These are phyloP conservation scores for Smutsia temminckii DNA, from an alignment of 2,797 vertebrate genomes.

Conservation along the genomic window DNA sequence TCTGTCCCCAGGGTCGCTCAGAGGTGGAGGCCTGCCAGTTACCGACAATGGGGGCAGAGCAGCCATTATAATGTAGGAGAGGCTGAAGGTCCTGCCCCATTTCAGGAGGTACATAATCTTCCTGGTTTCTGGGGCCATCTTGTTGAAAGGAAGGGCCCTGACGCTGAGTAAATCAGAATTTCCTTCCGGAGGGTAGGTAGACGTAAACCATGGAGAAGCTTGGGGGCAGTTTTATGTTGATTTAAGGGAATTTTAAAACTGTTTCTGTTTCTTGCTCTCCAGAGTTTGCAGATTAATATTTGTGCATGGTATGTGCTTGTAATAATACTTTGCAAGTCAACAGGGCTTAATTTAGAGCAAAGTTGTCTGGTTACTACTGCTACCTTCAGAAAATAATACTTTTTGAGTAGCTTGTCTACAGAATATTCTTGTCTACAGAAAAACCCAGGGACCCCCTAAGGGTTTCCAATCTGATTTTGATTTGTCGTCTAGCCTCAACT, in stretches of 20 bases:
- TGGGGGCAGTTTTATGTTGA: background rate
- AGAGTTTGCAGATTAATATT: background rate
- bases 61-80: background rate
- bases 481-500: background rate
- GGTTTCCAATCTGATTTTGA: background rate
- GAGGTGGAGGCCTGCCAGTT: background rate
- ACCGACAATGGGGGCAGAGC: rapidly evolving
- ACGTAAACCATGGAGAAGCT: background rate
- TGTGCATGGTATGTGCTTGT: background rate
- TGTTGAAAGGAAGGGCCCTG: background rate
- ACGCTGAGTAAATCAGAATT: background rate
- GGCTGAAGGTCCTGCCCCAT: background rate
- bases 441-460: background rate
- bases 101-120: background rate
- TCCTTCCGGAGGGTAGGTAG: background rate
- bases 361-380: background rate
- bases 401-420: background rate
- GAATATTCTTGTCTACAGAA: background rate
- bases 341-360: background rate
- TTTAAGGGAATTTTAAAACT: background rate
- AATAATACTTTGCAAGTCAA: background rate
- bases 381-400: background rate
- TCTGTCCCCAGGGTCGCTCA: background rate
- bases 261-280: background rate
- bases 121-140: background rate